These are phyloP conservation scores for Cerceris rybyensis DNA, from an alignment of 2,888 invertebrate genomes.

Conservation along the genomic window DNA sequence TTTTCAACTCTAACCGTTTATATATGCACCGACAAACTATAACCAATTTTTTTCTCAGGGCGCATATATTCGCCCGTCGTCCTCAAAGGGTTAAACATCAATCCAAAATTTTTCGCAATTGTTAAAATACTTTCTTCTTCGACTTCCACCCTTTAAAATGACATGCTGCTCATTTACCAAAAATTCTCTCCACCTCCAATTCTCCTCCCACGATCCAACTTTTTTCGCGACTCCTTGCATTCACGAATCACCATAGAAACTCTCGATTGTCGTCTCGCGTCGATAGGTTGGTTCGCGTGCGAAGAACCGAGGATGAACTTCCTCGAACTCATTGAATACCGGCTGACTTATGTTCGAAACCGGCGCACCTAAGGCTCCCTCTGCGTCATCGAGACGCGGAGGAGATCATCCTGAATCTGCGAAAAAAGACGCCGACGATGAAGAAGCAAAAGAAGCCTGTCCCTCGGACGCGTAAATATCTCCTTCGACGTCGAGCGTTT, in stretches of 20 bases:
- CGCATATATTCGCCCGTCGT: no score
- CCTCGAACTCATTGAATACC: slow-evolving; percentile 75
- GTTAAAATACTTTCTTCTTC: no score
- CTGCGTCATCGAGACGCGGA: slow-evolving; percentile 46
- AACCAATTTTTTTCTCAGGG: no score
- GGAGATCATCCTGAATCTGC: slow-evolving; percentile 19
- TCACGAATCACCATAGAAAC: slow-evolving; percentile 10
- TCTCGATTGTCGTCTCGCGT: slow-evolving; percentile 61
- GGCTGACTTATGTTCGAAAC: slow-evolving; percentile 71
- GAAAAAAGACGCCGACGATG: slow-evolving; percentile 34
- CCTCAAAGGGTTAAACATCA: no score
- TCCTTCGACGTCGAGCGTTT: slow-evolving; percentile 19
- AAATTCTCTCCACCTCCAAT: neutral
- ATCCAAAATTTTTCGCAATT: no score
- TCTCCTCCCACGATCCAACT: slow-evolving; percentile 24
- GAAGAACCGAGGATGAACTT: slow-evolving; percentile 66
- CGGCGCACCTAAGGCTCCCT: slow-evolving; percentile 35
- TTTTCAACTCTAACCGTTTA: no score
- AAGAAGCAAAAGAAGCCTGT: slow-evolving; percentile 37
- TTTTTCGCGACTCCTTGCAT: slow-evolving; percentile 33
- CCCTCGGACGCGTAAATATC: slow-evolving; percentile 39
- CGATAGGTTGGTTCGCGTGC: slow-evolving; percentile 68
- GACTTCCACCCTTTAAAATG: no score
- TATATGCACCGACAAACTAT: no score
- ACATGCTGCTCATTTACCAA: no score